Base-by-base conservation (phyloP, 2,888 invertebrate species). In the Galeopsomyia nigrocyanea region DNA sequence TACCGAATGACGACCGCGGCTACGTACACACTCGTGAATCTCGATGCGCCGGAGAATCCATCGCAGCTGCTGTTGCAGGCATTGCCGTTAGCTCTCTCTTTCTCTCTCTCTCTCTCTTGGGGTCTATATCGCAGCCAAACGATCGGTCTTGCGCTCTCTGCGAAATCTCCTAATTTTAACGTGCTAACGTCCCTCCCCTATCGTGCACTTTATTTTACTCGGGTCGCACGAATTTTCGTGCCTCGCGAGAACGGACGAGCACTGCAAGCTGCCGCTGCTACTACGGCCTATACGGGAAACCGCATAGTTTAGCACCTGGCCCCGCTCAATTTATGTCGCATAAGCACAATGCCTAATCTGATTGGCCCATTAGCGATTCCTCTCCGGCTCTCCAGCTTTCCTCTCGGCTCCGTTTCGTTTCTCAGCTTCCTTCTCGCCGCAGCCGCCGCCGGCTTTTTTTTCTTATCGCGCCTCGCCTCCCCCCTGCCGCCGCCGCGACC, bases 31-130 rank as follows among this genome's bases (percentile, higher is more conserved):
- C 64, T 21, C 74, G 71, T 74, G 74, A 64, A 71, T 74, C 69
- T 63, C 69, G 69, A 70, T 68, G 55, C 58, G 46, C 10, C 17
- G 10, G 63, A 47, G 65, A 73, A 68, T 68, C 68, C 68, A 73
- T 68, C 61, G 68, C 61, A 47, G 60, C 68, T 53, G 61, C 58
- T 73, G 75, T 75, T 75, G 71, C 75, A 68, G 69, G 76, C 77
- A 78, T 78, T 78, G 78, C 78, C 79, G 78, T 78, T 79, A 79
- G 74, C 72, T 77, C 77, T 76, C 75, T 75, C 75, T 75, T 77
- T 26, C 26, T 26, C 26, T 26, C 26, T 26, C 26, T 26, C 26
- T 26, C 26, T 26, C 26, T 26, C 26, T 26, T 5, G n/a, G n/a
- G n/a, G n/a, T n/a, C n/a, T n/a, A n/a, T 49, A 57, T 53, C 56